Conservation (phyloP, 2,797 vertebrate species). For the Lemur catta region DNA sequence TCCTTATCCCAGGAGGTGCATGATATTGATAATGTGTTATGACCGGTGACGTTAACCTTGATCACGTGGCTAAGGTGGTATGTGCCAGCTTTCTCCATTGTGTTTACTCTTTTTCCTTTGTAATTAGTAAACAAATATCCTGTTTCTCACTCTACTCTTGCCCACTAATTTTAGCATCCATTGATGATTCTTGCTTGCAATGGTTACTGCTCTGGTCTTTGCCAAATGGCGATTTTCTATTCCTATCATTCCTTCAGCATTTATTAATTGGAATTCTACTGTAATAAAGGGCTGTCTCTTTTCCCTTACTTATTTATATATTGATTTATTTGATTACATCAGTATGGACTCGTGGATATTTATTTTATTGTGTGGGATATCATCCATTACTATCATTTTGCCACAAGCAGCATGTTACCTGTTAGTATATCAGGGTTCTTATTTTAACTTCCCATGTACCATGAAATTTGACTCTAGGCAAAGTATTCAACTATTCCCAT, state of each 20-base stretch:
- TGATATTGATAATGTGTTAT: neutral
- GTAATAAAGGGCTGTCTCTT: neutral
- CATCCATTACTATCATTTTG: neutral
- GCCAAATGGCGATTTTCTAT: neutral
- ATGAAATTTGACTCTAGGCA: neutral
- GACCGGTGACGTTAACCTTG: neutral
- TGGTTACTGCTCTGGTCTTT: neutral
- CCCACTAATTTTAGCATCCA: neutral
- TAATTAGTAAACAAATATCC: neutral
- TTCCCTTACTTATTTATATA: neutral
- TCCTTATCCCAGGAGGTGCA: neutral
- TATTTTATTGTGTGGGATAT: neutral
- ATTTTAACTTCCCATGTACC: neutral
- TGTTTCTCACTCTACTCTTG: neutral
- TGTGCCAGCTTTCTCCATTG: neutral
- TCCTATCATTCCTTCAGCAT: neutral
- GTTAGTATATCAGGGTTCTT: neutral
- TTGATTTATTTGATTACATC: neutral
- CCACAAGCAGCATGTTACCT: neutral
- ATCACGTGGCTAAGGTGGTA: neutral
- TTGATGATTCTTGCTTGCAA: neutral
- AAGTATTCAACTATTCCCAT: neutral
- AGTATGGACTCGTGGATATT: neutral
- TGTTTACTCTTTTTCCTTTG: neutral
- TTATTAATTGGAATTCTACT: conserved; percentile 3